Conservation (phyloP, 2,888 invertebrate species). For the Archips xylosteana region DNA sequence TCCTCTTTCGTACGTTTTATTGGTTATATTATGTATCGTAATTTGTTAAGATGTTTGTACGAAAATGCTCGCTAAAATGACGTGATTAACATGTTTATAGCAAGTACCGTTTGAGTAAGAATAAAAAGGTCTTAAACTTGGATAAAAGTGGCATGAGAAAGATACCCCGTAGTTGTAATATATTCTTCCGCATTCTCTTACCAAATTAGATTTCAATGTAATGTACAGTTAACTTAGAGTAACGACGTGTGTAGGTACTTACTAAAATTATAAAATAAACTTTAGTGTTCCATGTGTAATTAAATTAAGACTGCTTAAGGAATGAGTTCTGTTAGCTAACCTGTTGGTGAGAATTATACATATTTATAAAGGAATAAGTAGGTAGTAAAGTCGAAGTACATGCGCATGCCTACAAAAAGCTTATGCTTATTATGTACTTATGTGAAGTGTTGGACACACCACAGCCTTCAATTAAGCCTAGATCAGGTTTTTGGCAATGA, state of each 20-base stretch:
- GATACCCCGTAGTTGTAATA: not conserved
- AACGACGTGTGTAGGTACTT: conserved; percentile 8
- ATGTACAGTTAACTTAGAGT: not conserved
- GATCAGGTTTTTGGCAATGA: too few species aligned
- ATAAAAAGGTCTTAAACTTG: not conserved
- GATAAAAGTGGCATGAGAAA: not conserved
- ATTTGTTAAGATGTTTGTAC: conserved; percentile 35
- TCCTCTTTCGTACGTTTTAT: conserved; percentile 58
- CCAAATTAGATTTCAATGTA: not conserved
- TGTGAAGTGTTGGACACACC: too few species aligned
- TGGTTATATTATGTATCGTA: conserved; percentile 46
- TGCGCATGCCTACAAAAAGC: too few species aligned
- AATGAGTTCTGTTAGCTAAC: too few species aligned
- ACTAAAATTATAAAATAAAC: conserved; percentile 12
- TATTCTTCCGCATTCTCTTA: not conserved
- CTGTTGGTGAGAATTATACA: too few species aligned
- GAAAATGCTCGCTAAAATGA: conserved; percentile 1
- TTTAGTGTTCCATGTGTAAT: too few species aligned
- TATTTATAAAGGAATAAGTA: too few species aligned
- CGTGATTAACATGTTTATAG: conserved; percentile 1
- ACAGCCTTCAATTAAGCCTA: too few species aligned
- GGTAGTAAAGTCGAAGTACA: too few species aligned
- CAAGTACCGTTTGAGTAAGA: not conserved
- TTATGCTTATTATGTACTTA: too few species aligned
- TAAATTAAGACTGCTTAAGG: too few species aligned